These are phyloP conservation scores for Drosophila rubida DNA, from an alignment of 2,888 invertebrate genomes.

Conservation along the genomic window DNA sequence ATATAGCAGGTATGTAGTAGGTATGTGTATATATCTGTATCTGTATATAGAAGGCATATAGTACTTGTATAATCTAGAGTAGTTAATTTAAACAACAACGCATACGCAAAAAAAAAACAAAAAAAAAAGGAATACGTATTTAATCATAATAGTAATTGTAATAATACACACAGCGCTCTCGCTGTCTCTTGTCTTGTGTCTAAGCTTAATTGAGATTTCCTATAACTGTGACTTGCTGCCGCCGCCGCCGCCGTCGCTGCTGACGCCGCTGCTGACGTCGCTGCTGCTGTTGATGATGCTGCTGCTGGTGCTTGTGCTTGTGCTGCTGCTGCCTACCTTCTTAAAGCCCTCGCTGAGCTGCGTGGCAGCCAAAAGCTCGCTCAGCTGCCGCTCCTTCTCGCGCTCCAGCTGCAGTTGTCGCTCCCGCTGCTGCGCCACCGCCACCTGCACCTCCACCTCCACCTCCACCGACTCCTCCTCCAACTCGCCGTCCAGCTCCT, in stretches of 20 bases:
- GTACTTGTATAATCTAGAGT: constrained; percentile 35
- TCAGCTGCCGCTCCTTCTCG: constrained; percentile 53
- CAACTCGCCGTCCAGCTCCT: constrained; percentile 23
- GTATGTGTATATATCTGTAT: neutral
- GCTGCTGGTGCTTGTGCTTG: constrained; percentile 4
- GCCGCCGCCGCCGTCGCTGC: constrained; percentile 23
- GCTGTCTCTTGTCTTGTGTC: constrained; percentile 15
- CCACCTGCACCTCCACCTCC: constrained; percentile 15
- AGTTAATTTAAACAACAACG: constrained; percentile 31
- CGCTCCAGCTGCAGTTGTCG: constrained; percentile 6
- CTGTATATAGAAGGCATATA: neutral
- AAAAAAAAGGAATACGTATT: constrained; percentile 1
- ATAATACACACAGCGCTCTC: constrained; percentile 11
- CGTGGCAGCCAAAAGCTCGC: constrained; percentile 70
- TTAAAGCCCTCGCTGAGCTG: constrained; percentile 68
- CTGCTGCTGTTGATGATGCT: neutral
- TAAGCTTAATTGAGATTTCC: constrained; percentile 72
- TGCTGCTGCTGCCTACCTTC: constrained; percentile 67
- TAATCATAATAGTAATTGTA: constrained; percentile 18
- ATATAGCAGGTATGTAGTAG: too few relatives aligned
- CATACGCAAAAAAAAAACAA: constrained; percentile 20
- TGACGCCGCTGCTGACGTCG: constrained; percentile 24
- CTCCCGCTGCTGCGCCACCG: constrained; percentile 18
- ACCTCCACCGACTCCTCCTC: too few relatives aligned
- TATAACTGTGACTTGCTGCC: constrained; percentile 69